phyloP scores from a whole-genome alignment of 2,797 vertebrate genomes.

The Staurois parvus region DNA sequence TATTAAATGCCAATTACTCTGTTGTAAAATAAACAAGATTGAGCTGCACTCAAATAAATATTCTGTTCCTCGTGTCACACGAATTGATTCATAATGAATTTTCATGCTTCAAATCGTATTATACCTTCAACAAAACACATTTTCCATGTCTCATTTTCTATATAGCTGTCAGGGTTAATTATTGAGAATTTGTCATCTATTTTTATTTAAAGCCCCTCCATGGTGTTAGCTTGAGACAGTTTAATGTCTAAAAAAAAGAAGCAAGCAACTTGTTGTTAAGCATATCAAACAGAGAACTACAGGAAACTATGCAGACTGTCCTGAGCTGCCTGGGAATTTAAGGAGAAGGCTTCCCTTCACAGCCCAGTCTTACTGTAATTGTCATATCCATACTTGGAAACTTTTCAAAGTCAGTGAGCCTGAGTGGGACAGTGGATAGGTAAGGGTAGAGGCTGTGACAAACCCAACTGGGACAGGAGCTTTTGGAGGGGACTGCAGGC shows the following conservation, averaged over 20 bases:
- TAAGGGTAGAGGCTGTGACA: too few species aligned
- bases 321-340: too few species aligned
- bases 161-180: conserved; percentile 43
- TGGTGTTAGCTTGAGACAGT: neutral
- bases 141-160: conserved; percentile 30
- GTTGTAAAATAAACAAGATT: conserved; percentile 42
- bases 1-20: conserved; percentile 42
- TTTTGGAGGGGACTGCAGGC: too few species aligned
- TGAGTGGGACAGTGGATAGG: too few species aligned
- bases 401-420: too few species aligned
- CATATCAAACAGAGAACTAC: neutral
- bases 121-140: conserved; percentile 29
- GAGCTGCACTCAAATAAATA: neutral
- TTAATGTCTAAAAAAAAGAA: neutral
- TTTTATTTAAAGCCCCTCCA: neutral
- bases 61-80: conserved; percentile 23
- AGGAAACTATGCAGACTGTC: too few species aligned
- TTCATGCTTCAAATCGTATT: conserved; percentile 49
- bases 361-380: too few species aligned
- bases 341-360: too few species aligned
- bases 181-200: neutral
- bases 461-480: too few species aligned
- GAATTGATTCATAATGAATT: conserved; percentile 47
- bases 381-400: too few species aligned
- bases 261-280: neutral